phyloP scores from a whole-genome alignment of 2,888 invertebrate species.

The Mycalesis mineus region DNA sequence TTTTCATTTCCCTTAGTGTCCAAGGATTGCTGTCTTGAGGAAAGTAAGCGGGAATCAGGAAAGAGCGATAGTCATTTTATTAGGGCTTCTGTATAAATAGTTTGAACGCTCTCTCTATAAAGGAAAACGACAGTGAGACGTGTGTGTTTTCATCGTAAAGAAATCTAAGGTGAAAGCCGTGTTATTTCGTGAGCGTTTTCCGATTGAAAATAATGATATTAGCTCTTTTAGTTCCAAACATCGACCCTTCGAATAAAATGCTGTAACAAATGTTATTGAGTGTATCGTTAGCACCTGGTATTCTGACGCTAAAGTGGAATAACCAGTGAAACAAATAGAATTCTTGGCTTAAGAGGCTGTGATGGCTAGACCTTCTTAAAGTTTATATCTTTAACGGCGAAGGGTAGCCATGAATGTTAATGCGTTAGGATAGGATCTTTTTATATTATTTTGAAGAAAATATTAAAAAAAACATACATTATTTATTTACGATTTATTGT shows the following conservation, averaged over 20 bases:
- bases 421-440: no score
- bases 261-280: constrained; percentile 11
- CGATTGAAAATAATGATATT: constrained; percentile 18
- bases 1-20: constrained; percentile 73
- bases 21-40: constrained; percentile 66
- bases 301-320: neutral
- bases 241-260: constrained; percentile 14
- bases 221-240: constrained; percentile 11
- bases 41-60: constrained; percentile 39
- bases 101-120: constrained; percentile 9
- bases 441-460: no score
- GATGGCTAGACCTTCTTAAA: no score
- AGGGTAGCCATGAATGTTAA: no score
- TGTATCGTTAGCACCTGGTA: constrained; percentile 6
- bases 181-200: constrained; percentile 13
- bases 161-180: constrained; percentile 20
- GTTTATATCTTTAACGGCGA: no score
- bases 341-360: neutral
- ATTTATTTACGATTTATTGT: no score
- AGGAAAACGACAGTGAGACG: constrained; percentile 17
- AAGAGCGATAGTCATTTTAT: constrained; percentile 30
- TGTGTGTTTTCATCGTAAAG: constrained; percentile 17
- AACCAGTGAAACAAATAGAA: neutral
- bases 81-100: constrained; percentile 27
- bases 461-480: no score